A percentile compares a stretch with the other conserved stretches of the same genome.
Evolutionary conservation across 2,113 vertebrate genomes (phyloP).

Genomic region (Erinaceus europaeus): DNA sequence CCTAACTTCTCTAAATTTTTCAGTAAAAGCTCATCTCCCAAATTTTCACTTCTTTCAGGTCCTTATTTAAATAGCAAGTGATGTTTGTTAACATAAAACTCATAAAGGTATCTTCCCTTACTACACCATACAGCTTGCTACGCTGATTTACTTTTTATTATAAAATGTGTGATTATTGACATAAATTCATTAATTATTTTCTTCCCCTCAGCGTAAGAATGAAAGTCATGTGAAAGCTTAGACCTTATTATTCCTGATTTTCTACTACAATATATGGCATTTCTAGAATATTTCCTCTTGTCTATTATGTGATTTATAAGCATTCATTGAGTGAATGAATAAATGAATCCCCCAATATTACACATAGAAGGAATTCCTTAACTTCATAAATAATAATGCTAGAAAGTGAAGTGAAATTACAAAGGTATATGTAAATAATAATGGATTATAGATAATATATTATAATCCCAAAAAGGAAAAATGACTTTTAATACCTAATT

Average conservation of each 20-base stretch:
- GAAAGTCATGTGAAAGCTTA: background rate
- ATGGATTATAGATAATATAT: background rate
- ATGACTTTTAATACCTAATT: background rate
- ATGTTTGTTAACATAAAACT: too few species aligned
- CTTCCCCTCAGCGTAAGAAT: background rate
- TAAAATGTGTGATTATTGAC: background rate
- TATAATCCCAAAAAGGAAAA: background rate
- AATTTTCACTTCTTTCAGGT: background rate
- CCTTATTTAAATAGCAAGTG: background rate
- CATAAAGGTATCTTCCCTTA: background rate
- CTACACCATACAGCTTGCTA: background rate
- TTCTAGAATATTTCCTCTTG: background rate
- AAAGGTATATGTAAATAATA: background rate
- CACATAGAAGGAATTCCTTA: background rate
- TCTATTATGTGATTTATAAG: background rate
- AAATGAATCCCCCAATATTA: background rate
- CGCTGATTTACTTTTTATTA: background rate
- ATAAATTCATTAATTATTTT: background rate
- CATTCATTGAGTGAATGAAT: background rate
- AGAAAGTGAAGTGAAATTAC: background rate
- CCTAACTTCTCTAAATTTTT: fast-evolving
- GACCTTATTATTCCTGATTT: background rate
- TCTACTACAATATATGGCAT: background rate
- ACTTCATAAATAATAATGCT: background rate
- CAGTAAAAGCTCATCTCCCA: too few species aligned